These are phyloP conservation scores for Porites rus DNA, from an alignment of 92 coral and sea anemone species.

Conservation along the genomic window DNA sequence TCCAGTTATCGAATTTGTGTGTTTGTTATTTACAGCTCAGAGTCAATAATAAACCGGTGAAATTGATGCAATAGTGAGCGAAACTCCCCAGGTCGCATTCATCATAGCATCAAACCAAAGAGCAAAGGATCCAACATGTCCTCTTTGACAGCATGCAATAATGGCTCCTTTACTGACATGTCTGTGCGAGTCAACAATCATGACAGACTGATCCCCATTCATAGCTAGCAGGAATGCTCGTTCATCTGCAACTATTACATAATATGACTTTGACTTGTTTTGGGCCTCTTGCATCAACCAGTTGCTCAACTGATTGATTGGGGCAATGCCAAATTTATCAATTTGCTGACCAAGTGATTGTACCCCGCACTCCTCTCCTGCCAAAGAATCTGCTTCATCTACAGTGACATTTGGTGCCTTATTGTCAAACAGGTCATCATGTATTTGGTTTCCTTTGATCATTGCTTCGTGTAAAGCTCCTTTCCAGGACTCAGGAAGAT, in stretches of 20 bases:
- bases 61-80: slow-evolving; percentile 24
- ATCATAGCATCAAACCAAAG: slow-evolving; percentile 48
- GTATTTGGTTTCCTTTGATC: slow-evolving; percentile 62
- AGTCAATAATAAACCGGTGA: slow-evolving; percentile 4
- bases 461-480: slow-evolving; percentile 42
- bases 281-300: slow-evolving; percentile 33
- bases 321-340: slow-evolving; percentile 62
- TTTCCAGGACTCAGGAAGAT: slow-evolving; percentile 33
- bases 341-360: slow-evolving; percentile 30
- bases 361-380: slow-evolving; percentile 57
- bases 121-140: slow-evolving; percentile 41
- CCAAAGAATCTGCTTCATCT: slow-evolving; percentile 58
- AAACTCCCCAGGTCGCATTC: slow-evolving; percentile 26
- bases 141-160: slow-evolving; percentile 33
- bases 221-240: slow-evolving; percentile 40
- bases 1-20: neutral
- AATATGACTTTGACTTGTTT: slow-evolving; percentile 17
- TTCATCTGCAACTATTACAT: slow-evolving; percentile 50
- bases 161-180: slow-evolving; percentile 25
- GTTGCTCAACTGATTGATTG: slow-evolving; percentile 22
- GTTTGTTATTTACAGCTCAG: neutral
- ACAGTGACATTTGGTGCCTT: slow-evolving; percentile 51
- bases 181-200: slow-evolving; percentile 54
- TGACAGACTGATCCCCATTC: slow-evolving; percentile 25
- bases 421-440: slow-evolving; percentile 64